Percentiles rank a stretch among this genome's conserved stretches.
These are phyloP conservation scores for Circaetus cinerascens DNA, from an alignment of 2,113 vertebrate species.

Conservation along the genomic window DNA sequence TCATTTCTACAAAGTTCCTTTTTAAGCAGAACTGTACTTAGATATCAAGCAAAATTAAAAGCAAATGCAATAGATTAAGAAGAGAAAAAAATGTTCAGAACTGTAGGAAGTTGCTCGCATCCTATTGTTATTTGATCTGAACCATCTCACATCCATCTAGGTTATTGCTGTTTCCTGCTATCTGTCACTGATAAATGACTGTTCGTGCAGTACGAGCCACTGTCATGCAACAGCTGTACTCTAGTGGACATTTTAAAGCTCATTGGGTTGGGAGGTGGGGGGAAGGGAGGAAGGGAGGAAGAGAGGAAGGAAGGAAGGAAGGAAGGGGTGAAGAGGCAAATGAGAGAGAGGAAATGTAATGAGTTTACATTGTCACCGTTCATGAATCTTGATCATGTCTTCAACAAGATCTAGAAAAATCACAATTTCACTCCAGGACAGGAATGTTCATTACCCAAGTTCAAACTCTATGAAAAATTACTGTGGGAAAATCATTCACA, in stretches of 20 bases:
- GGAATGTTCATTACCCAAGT: conserved; percentile 63
- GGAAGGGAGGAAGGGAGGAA: background rate
- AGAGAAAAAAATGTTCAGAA: background rate
- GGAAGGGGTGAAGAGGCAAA: background rate
- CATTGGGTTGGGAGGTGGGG: background rate
- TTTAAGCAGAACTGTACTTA: background rate
- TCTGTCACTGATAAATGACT: background rate
- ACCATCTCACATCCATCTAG: background rate
- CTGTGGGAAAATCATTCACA: conserved; percentile 51
- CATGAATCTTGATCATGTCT: conserved; percentile 70
- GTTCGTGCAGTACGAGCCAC: background rate
- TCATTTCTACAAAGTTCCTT: background rate
- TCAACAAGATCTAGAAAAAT: conserved; percentile 63
- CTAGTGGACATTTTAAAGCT: background rate
- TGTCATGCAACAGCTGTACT: background rate
- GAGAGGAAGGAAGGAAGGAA: background rate
- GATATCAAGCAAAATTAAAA: background rate
- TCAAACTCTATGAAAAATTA: conserved; percentile 74
- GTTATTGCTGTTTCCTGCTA: background rate
- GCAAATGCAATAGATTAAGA: background rate
- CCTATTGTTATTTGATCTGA: background rate
- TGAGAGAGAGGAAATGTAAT: conserved; percentile 2
- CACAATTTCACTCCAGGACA: conserved; percentile 58
- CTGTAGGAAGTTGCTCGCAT: background rate
- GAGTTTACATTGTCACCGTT: background rate